Evolutionary conservation across 1,140 invertebrate genomes (phyloP), one percentile per base, ranked within the genome.

Genomic region (Orius insidiosus): DNA sequence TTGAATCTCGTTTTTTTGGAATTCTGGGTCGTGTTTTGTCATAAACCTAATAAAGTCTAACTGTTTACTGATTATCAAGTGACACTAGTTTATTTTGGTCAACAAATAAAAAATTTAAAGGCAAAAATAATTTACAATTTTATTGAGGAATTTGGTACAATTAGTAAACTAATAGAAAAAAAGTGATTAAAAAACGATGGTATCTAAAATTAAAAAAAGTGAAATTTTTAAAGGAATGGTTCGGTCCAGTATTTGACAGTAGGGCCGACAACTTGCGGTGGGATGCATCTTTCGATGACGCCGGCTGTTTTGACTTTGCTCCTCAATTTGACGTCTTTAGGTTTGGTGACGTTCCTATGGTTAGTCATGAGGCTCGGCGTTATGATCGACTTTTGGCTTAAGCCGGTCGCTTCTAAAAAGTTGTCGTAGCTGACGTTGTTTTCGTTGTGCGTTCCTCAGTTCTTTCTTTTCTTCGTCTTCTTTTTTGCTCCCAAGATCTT

Each of bases 341-440:
- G 79, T 54, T 82, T 83, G 41, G 81, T 56, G 58, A 83, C 76
- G 52, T 67, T 76, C 52, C 78, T 78, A 55, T 83, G 80, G 59
- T 81, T 83, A 53, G 74, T 78, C 47, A 76, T 68, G 32, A 78
- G 64, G 37, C 70, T 74, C 0, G 79, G 78, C 2, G 77, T 79
- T 49, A 83, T 67, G 52, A 85, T 80, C 5, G 78, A 81, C 60
- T 85, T 85, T 49, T 78, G 80, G 63, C 79, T 83, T 34, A 85
- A 68, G 40, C 81, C 81, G 47, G 80, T 83, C 15, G 75, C 75
- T 57, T 85, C 81, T 13, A 85, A 60, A 54, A 85, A 85, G 56
- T 77, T 74, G 59, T 83, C 80, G 50, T 77, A 78, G 19, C 72
- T 67, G 54, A 57, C 53, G 32, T 6, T 16, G 15, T 30, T 32